Evolutionary conservation across 2,113 vertebrate genomes (phyloP).

Genomic region (Trachemys scripta): DNA sequence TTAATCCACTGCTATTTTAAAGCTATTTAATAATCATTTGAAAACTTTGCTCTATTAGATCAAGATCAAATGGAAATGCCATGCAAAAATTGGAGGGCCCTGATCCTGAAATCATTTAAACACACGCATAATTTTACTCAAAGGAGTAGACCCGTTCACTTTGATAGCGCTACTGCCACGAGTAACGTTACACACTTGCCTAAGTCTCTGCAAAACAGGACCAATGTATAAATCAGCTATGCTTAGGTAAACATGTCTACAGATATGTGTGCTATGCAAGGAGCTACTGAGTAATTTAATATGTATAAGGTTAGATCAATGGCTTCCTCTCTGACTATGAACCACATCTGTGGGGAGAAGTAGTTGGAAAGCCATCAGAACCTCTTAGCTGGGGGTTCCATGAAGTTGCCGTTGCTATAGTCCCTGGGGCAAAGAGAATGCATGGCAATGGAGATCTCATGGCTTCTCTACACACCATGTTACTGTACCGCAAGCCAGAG

Average conservation of each 20-base stretch:
- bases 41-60: not conserved
- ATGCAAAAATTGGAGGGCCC: not conserved
- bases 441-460: not conserved
- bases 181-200: not conserved
- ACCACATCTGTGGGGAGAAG: not conserved
- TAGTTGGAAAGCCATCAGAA: not conserved
- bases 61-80: not conserved
- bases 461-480: not conserved
- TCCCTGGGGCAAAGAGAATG: not conserved
- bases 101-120: not conserved
- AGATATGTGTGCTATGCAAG: not conserved
- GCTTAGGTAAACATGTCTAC: not conserved
- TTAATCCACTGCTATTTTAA: not conserved
- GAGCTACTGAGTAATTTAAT: not conserved
- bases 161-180: not conserved
- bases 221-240: not conserved
- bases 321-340: not conserved
- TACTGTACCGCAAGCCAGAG: not conserved
- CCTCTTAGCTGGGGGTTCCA: fast-evolving
- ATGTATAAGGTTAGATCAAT: not conserved
- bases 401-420: too few relatives aligned
- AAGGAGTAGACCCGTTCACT: not conserved
- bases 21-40: not conserved
- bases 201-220: not conserved
- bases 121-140: not conserved